Evolutionary conservation across 2,113 vertebrate species (phyloP).

Genomic region (Calidris pygmaea): DNA sequence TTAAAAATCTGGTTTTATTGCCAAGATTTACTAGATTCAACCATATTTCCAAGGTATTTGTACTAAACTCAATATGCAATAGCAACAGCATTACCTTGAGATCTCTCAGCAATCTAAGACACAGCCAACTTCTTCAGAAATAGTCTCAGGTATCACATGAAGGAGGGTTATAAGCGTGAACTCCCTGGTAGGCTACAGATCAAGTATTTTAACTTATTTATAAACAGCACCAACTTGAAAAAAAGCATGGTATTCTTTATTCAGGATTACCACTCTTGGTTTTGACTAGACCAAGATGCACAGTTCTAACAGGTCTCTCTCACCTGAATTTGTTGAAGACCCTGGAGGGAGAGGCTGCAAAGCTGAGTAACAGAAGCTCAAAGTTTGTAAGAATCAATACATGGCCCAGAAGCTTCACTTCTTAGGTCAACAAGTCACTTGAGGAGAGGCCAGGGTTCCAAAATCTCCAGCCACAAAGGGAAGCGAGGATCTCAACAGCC

Average conservation of each 20-base stretch:
- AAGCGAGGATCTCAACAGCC: neutral
- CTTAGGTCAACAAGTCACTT: neutral
- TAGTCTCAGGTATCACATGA: neutral
- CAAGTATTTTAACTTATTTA: neutral
- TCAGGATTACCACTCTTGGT: neutral
- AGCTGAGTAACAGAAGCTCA: neutral
- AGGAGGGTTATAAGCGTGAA: neutral
- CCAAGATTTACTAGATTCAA: neutral
- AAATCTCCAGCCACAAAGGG: neutral
- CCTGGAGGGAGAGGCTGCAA: neutral
- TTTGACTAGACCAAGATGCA: neutral
- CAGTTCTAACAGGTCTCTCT: neutral
- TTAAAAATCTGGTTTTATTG: neutral
- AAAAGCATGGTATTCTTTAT: neutral
- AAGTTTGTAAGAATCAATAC: neutral
- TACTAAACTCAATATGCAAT: neutral
- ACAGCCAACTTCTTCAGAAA: neutral
- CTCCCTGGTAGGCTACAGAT: neutral
- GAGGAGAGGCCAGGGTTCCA: neutral
- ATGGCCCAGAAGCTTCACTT: neutral
- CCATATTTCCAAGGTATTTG: neutral
- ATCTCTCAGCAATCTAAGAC: neutral
- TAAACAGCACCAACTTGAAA: neutral
- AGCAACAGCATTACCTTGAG: neutral
- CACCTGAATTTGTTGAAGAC: neutral